Conservation (phyloP, 2,113 vertebrate genomes). For the Centropus bengalensis region DNA sequence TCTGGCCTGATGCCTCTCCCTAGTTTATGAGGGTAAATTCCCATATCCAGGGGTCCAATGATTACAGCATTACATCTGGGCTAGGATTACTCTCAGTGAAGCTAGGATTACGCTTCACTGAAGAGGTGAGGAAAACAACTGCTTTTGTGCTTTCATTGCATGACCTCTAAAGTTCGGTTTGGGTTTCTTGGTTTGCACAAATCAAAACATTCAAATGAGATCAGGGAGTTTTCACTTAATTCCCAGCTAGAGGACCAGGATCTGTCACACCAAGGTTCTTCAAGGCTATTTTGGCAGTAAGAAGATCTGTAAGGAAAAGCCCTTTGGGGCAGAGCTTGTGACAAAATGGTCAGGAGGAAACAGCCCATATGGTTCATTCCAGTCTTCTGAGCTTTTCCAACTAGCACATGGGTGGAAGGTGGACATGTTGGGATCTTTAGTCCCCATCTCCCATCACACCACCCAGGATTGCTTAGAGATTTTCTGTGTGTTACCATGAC, state of each 20-base stretch:
- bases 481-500: fast-evolving
- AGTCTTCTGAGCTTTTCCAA: not conserved
- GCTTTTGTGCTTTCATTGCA: slow-evolving; percentile 19
- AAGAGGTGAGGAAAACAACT: slow-evolving; percentile 57
- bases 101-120: not conserved
- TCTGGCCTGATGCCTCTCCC: slow-evolving; percentile 58
- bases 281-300: not conserved
- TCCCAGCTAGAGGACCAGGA: not conserved
- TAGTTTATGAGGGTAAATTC: slow-evolving; percentile 62
- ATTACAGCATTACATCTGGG: slow-evolving; percentile 42
- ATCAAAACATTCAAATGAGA: not conserved
- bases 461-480: not conserved
- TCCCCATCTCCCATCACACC: not conserved
- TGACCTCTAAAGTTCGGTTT: slow-evolving; percentile 40
- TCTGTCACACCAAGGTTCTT: not conserved
- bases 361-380: not conserved
- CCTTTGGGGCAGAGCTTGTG: not conserved
- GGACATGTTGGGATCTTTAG: fast-evolving
- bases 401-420: not conserved
- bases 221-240: not conserved
- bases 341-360: not conserved
- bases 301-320: slow-evolving; percentile 19
- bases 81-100: slow-evolving; percentile 23
- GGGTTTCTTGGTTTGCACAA: slow-evolving; percentile 17
- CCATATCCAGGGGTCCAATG: slow-evolving; percentile 47